These are phyloP conservation scores for Sarcophaga caerulescens DNA, from an alignment of 2,888 invertebrate genomes.

Conservation along the genomic window DNA sequence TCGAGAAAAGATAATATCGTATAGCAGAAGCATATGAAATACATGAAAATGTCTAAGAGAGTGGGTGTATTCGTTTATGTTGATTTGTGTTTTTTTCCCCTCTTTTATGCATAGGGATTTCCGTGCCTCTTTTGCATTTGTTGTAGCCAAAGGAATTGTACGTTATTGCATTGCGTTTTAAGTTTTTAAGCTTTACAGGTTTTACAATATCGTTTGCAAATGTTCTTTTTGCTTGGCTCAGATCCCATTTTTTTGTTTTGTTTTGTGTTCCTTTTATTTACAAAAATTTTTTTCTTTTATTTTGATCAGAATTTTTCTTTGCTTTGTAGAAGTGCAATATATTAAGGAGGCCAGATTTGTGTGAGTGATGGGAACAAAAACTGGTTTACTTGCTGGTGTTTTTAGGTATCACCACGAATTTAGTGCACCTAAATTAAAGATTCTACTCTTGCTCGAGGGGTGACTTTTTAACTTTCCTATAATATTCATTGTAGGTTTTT, in stretches of 20 bases:
- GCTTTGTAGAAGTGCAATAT: neutral
- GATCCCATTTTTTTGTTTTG: constrained; percentile 22
- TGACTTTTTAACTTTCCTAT: neutral
- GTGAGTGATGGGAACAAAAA: neutral
- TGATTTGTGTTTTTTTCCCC: neutral
- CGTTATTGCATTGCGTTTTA: constrained; percentile 65
- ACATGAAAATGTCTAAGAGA: neutral
- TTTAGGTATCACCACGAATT: neutral
- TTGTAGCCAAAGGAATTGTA: constrained; percentile 55
- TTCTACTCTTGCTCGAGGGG: neutral
- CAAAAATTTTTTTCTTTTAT: neutral
- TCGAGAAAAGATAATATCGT: constrained; percentile 27
- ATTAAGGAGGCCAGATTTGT: too few relatives aligned
- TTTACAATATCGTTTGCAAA: constrained; percentile 64
- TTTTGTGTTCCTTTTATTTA: constrained; percentile 3
- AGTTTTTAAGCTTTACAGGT: constrained; percentile 62
- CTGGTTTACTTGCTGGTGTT: neutral
- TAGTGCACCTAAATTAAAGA: neutral
- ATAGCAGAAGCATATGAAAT: neutral
- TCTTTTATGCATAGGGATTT: constrained; percentile 61
- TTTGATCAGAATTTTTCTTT: neutral
- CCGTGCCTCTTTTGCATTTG: constrained; percentile 59
- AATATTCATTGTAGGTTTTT: neutral
- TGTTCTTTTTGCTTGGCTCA: constrained; percentile 34
- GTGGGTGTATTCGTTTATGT: neutral